Percentiles rank a stretch among this genome's conserved stretches.
phyloP scores from a whole-genome alignment of 2,113 vertebrate genomes.

The Guaruba guarouba region DNA sequence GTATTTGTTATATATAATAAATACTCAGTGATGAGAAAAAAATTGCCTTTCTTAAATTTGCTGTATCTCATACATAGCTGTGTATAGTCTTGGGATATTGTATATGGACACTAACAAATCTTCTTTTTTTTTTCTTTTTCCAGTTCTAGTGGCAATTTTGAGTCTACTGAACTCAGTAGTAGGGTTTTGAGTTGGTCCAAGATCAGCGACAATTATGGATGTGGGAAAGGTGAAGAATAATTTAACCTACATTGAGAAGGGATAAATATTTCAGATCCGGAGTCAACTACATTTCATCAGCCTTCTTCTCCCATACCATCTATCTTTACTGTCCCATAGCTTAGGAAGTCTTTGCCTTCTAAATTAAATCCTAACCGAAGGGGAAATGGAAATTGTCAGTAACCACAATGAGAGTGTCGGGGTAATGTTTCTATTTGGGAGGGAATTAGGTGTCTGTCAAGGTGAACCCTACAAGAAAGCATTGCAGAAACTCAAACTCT shows the following conservation, averaged over 20 bases:
- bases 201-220: slow-evolving; percentile 74
- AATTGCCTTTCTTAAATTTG: slow-evolving; percentile 77
- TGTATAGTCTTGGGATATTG: slow-evolving; percentile 53
- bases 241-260: slow-evolving; percentile 72
- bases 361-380: slow-evolving; percentile 70
- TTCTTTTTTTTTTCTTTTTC: slow-evolving; percentile 62
- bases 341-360: slow-evolving; percentile 63
- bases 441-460: slow-evolving; percentile 38
- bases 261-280: slow-evolving; percentile 75
- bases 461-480: background rate
- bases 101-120: slow-evolving; percentile 22
- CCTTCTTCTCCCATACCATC: slow-evolving; percentile 63
- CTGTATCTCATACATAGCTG: slow-evolving; percentile 70
- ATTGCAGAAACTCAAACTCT: slow-evolving; percentile 24
- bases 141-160: slow-evolving; percentile 68
- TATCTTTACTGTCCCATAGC: slow-evolving; percentile 64
- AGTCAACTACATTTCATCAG: slow-evolving; percentile 73
- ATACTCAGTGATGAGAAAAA: slow-evolving; percentile 85
- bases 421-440: slow-evolving; percentile 44
- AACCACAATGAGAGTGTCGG: background rate
- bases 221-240: slow-evolving; percentile 77
- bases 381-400: slow-evolving; percentile 60
- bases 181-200: slow-evolving; percentile 73
- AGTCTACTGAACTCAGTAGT: slow-evolving; percentile 69
- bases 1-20: slow-evolving; percentile 90